These are phyloP conservation scores for Indri indri DNA, from an alignment of 2,113 vertebrate species.

Conservation along the genomic window DNA sequence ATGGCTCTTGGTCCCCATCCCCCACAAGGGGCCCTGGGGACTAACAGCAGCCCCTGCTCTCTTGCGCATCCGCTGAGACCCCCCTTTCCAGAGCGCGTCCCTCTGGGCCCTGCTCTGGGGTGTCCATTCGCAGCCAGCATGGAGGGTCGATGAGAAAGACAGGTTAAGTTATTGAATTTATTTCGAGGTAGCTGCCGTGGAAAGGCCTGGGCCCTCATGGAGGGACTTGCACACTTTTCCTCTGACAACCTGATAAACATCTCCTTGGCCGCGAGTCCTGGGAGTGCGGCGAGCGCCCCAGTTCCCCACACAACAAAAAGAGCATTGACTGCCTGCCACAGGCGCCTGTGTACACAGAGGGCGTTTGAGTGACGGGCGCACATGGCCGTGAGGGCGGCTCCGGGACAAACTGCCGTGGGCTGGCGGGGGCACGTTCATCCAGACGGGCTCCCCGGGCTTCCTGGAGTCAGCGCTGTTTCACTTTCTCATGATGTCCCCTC, in stretches of 20 bases:
- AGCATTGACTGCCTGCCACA: neutral
- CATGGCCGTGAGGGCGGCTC: neutral
- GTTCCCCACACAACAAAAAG: conserved; percentile 65
- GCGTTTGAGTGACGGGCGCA: neutral
- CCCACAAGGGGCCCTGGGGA: neutral
- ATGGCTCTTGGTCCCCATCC: accelerated
- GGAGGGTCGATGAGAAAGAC: neutral
- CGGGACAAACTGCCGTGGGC: neutral
- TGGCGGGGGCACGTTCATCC: too few species aligned
- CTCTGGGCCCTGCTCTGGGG: neutral
- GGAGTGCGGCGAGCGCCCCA: conserved; percentile 67
- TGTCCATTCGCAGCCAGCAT: too few species aligned
- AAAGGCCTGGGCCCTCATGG: neutral
- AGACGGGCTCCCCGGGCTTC: neutral
- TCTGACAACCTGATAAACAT: conserved; percentile 67
- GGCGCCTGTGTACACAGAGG: neutral
- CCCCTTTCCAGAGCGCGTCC: neutral
- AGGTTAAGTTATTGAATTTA: conserved; percentile 2
- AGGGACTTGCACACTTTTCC: conserved; percentile 51
- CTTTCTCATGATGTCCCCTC: neutral
- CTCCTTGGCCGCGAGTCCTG: conserved; percentile 63
- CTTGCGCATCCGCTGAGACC: neutral
- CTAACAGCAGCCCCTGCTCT: neutral
- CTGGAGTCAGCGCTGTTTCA: neutral
- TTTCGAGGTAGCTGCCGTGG: conserved; percentile 44